A percentile compares a stretch with the other conserved stretches of the same genome.
phyloP scores from a whole-genome alignment of 2,113 vertebrate species.

The Physeter macrocephalus region DNA sequence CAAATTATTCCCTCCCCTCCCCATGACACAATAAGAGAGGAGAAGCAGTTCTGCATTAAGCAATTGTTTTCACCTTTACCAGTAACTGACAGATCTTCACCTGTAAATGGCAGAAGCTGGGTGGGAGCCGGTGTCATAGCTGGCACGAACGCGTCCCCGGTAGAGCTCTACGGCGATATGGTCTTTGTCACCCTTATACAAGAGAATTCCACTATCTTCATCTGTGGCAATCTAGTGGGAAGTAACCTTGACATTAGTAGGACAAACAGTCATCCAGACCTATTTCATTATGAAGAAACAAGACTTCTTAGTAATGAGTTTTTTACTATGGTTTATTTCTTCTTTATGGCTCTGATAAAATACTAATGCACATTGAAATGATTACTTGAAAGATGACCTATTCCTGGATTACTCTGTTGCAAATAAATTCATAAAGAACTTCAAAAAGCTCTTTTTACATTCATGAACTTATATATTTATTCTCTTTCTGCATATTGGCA shows the following conservation, averaged over 20 bases:
- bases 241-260: slow-evolving; percentile 49
- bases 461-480: slow-evolving; percentile 77
- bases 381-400: neutral
- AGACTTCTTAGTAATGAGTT: neutral
- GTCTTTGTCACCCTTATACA: slow-evolving; percentile 95
- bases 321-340: neutral
- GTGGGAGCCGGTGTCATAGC: slow-evolving; percentile 94
- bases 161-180: slow-evolving; percentile 95
- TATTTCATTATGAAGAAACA: neutral
- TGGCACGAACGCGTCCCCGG: slow-evolving; percentile 94
- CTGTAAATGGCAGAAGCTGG: slow-evolving; percentile 98
- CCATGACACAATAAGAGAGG: neutral
- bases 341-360: neutral
- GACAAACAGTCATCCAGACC: neutral
- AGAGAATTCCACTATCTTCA: slow-evolving; percentile 94
- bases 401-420: neutral
- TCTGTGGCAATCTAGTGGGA: slow-evolving; percentile 93
- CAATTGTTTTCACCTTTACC: slow-evolving; percentile 53
- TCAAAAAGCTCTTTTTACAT: slow-evolving; percentile 33
- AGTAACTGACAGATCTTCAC: slow-evolving; percentile 77
- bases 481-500: slow-evolving; percentile 79
- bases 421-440: neutral
- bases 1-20: too few relatives aligned
- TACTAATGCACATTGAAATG: neutral
- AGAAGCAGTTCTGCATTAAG: neutral